Conservation (phyloP, 2,888 invertebrate species). For the Rhagonycha fulva region DNA sequence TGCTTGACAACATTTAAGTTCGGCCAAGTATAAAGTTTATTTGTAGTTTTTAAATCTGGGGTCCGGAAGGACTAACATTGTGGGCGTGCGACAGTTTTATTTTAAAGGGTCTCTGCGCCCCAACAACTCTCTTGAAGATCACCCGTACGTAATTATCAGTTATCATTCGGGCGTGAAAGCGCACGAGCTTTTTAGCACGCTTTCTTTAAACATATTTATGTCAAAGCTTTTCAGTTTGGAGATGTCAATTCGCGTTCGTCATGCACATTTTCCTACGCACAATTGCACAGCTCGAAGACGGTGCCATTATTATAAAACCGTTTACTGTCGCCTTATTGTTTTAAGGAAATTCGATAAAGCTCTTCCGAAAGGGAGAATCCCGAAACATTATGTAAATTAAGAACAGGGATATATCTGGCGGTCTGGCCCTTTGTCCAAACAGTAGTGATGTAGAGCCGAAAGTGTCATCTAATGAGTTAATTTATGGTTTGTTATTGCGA, state of each 20-base stretch:
- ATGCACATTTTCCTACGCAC: slow-evolving; percentile 39
- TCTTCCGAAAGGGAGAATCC: slow-evolving; percentile 11
- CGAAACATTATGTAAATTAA: slow-evolving; percentile 51
- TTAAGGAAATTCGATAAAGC: slow-evolving; percentile 29
- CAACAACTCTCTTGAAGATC: slow-evolving; percentile 52
- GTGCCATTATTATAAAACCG: slow-evolving; percentile 16
- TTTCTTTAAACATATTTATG: slow-evolving; percentile 55
- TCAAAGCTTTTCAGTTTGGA: slow-evolving; percentile 52
- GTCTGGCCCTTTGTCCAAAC: slow-evolving; percentile 53
- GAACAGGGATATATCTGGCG: slow-evolving; percentile 39
- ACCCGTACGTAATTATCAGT: slow-evolving; percentile 57
- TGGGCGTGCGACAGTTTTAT: slow-evolving; percentile 55
- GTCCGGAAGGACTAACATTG: slow-evolving; percentile 45
- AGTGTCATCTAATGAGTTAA: slow-evolving; percentile 55
- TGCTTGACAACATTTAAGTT: slow-evolving; percentile 50
- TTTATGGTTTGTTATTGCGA: slow-evolving; percentile 55
- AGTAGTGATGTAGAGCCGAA: slow-evolving; percentile 44
- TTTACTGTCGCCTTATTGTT: slow-evolving; percentile 26
- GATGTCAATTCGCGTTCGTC: slow-evolving; percentile 51
- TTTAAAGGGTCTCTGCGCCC: slow-evolving; percentile 41
- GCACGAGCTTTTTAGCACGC: slow-evolving; percentile 53
- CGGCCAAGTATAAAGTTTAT: slow-evolving; percentile 54
- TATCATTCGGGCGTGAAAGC: slow-evolving; percentile 53
- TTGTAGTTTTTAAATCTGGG: slow-evolving; percentile 48
- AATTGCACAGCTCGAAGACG: slow-evolving; percentile 36